Evolutionary conservation across 1,140 invertebrate species (phyloP).

Genomic region (Achatina immaculata): DNA sequence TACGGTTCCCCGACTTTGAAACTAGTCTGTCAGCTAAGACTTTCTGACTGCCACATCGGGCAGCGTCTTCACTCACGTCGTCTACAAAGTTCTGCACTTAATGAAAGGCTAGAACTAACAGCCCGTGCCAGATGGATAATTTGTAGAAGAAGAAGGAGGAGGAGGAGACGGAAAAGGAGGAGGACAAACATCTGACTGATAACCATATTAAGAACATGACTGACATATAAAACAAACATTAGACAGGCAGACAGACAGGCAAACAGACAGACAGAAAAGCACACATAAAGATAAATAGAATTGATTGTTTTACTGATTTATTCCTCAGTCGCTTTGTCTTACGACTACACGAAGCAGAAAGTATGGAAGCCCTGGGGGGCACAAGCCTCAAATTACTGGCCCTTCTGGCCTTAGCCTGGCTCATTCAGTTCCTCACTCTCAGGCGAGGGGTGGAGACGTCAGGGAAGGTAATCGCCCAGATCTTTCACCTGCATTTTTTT

Average conservation of each 20-base stretch:
- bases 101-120: no score
- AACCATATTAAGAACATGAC: no score
- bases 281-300: background rate
- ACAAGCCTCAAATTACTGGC: constrained; percentile 61
- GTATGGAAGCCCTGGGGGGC: constrained; percentile 44
- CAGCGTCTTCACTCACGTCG: no score
- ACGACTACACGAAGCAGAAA: constrained; percentile 95
- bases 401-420: constrained; percentile 65
- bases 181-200: no score
- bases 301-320: background rate
- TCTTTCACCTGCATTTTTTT: background rate
- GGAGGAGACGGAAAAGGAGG: no score
- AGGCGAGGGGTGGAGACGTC: constrained; percentile 70
- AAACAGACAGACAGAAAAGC: background rate
- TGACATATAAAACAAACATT: no score
- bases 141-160: no score
- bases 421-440: constrained; percentile 68
- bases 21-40: no score
- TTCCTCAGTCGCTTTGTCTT: constrained; percentile 80
- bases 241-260: constrained; percentile 9
- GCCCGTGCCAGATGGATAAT: no score
- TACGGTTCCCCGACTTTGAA: no score
- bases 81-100: no score
- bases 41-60: no score
- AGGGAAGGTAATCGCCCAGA: constrained; percentile 68